These are phyloP conservation scores for Eremobia ochroleuca DNA, from an alignment of 2,888 invertebrate genomes.

Conservation along the genomic window DNA sequence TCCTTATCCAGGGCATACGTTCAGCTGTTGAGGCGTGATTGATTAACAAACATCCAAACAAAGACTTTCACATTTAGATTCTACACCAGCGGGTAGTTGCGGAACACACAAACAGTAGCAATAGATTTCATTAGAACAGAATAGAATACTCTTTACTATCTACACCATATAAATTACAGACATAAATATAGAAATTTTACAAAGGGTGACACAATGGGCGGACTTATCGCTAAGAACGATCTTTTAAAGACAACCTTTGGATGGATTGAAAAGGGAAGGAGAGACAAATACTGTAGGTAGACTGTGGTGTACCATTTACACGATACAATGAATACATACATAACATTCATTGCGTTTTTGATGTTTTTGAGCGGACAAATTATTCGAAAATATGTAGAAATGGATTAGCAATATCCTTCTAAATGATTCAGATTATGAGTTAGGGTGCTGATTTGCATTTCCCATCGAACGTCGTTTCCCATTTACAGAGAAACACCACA, in stretches of 20 bases:
- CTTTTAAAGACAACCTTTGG: too few relatives aligned
- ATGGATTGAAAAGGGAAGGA: too few relatives aligned
- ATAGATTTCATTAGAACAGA: too few relatives aligned
- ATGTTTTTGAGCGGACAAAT: neutral
- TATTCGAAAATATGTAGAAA: neutral
- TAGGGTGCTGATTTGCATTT: neutral
- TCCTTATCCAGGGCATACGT: neutral
- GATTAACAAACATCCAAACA: neutral
- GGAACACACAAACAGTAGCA: neutral
- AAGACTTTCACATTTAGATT: neutral
- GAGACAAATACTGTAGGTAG: too few relatives aligned
- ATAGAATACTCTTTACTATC: too few relatives aligned
- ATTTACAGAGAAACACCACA: conserved; percentile 77
- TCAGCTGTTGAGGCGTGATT: neutral
- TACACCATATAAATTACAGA: too few relatives aligned
- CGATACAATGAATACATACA: too few relatives aligned
- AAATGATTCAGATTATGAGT: neutral
- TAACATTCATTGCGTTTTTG: neutral
- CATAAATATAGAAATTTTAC: too few relatives aligned
- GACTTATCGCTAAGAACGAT: too few relatives aligned
- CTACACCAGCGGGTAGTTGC: neutral
- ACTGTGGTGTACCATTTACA: too few relatives aligned
- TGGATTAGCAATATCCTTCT: neutral
- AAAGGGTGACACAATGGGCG: too few relatives aligned
- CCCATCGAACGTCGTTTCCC: neutral